A percentile compares a stretch with the other conserved stretches of the same genome.
These are phyloP conservation scores for Pachyseris speciosa DNA, from an alignment of 64 coral and sea anemone species.

Conservation along the genomic window DNA sequence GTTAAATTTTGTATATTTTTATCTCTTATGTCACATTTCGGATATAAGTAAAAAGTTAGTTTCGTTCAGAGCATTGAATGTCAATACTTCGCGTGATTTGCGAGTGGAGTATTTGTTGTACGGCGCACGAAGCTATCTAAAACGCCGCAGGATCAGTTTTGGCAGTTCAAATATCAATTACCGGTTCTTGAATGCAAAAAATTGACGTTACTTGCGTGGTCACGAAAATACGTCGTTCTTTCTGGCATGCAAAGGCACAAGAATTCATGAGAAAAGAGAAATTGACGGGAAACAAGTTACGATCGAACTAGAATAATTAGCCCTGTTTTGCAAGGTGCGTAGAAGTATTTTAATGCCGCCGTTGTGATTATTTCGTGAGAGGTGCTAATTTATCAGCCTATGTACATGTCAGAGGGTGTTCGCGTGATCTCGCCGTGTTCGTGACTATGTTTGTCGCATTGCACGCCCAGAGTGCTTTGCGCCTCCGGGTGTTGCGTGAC, in stretches of 20 bases:
- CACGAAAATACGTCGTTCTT: neutral
- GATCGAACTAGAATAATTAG: neutral
- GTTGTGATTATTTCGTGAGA: neutral
- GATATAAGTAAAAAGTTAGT: no score
- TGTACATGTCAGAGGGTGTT: neutral
- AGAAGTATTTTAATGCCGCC: neutral
- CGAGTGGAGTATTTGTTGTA: neutral
- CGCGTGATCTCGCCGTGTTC: slow-evolving; percentile 57
- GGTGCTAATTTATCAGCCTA: neutral
- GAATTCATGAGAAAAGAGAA: neutral
- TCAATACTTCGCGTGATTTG: slow-evolving; percentile 8
- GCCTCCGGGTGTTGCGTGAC: slow-evolving; percentile 81
- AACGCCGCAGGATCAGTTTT: slow-evolving; percentile 15
- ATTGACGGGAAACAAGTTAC: neutral
- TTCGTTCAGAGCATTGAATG: no score
- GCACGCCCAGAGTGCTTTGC: slow-evolving; percentile 75
- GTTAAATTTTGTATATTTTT: no score
- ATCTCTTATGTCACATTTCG: no score
- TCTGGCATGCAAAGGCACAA: neutral
- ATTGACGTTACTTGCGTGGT: neutral
- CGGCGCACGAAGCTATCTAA: neutral
- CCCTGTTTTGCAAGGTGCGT: neutral
- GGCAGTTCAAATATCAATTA: slow-evolving; percentile 19
- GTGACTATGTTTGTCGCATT: slow-evolving; percentile 29
- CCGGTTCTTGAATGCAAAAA: neutral